phyloP scores from a whole-genome alignment of 2,113 vertebrate species.

The Tupaia chinensis region DNA sequence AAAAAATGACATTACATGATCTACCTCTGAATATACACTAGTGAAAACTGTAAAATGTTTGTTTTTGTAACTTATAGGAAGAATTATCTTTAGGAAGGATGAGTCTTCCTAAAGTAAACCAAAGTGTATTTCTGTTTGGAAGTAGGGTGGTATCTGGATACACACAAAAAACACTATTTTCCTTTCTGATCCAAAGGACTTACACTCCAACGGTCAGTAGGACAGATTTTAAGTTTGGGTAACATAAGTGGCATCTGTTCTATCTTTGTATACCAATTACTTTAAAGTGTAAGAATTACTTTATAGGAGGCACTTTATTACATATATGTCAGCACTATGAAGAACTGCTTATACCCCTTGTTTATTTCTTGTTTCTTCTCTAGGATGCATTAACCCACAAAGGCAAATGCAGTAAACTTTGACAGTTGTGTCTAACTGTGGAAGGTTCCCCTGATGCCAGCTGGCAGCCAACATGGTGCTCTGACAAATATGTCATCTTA shows the following conservation, averaged over 20 bases:
- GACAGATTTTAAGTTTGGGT: background rate
- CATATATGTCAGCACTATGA: background rate
- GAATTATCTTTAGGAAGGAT: background rate
- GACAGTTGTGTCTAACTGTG: background rate
- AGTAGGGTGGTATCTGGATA: background rate
- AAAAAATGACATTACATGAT: background rate
- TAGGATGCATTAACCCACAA: background rate
- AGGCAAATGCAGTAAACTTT: background rate
- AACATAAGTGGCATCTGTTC: rapidly evolving
- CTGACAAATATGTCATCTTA: background rate
- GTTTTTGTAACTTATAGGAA: background rate
- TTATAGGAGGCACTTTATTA: too few species aligned
- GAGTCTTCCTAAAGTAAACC: background rate
- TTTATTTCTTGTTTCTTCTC: background rate
- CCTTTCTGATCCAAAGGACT: background rate
- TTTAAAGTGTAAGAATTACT: too few species aligned
- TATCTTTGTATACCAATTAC: background rate
- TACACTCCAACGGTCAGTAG: background rate
- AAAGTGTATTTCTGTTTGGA: background rate
- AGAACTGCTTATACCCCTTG: background rate
- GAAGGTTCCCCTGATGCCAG: background rate
- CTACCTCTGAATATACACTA: background rate
- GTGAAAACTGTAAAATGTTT: background rate
- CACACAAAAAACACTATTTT: rapidly evolving
- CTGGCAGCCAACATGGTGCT: background rate